Evolutionary conservation across 2,888 invertebrate species (phyloP), one percentile per base, ranked within the genome.

Genomic region (Eilema sororculum): DNA sequence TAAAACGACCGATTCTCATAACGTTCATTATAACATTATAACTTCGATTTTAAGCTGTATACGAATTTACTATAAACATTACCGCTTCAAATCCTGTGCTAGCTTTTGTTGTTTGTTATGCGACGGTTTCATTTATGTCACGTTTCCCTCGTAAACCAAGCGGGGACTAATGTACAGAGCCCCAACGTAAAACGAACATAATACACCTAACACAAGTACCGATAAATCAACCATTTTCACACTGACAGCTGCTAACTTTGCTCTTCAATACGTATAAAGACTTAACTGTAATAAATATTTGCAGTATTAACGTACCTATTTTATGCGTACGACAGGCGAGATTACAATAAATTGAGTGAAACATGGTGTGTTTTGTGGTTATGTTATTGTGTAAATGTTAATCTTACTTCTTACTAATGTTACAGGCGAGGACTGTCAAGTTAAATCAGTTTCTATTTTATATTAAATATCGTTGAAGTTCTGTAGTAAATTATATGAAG

Each of bases 111-210:
- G 70, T 80, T 72, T 70, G 63, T 68, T 62, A 63, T 65, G 65
- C 72, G 65, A 75, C 65, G 72, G 72, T 78, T 71, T 73, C 71
- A 78, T 80, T 76, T 77, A 65, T 77, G 81, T 81, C 84, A 85
- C 86, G 84, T 86, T 81, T 74, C 78, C 66, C 71, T 83, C 84
- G 77, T 87, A 87, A 87, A 84, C 73, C 68, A 76, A 76, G 73
- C 72, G 70, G 68, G 72, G 74, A 78, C 81, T 84, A 84, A 86
- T 84, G 85, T 76, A 83, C 72, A 78, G 76, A 78, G 78, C 76
- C 77, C 77, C 69, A 71, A 80, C 83, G 79, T 83, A 79, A 80
- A 86, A 83, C 76, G 75, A 71, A 78, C 78, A 74, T 73, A 75
- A 78, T 77, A 74, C 81, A 70, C 72, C 74, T 72, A 68, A 67